A percentile compares a stretch with the other conserved stretches of the same genome.
phyloP scores from a whole-genome alignment of 2,113 vertebrate genomes.

The Paratilapia polleni region DNA sequence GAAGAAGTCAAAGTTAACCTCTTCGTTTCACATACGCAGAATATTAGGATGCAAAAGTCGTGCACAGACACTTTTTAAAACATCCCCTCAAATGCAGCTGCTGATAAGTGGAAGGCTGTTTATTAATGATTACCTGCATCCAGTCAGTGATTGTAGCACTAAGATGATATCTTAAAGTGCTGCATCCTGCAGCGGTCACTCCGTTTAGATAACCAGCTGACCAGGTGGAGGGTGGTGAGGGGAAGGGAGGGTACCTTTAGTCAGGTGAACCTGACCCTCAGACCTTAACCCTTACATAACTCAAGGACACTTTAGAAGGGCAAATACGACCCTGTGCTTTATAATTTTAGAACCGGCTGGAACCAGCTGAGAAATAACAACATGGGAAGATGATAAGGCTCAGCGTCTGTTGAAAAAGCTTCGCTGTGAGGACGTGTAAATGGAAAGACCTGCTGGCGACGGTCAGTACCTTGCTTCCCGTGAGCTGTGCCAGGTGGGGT shows the following conservation, averaged over 20 bases:
- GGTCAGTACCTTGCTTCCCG: conserved; percentile 85
- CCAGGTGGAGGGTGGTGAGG: neutral
- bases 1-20: too few species aligned
- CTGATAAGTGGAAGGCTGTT: neutral
- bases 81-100: neutral
- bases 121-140: neutral
- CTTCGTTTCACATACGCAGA: too few species aligned
- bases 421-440: neutral
- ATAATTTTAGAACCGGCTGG: neutral
- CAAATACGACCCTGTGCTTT: conserved; percentile 17
- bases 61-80: neutral
- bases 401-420: conserved; percentile 19
- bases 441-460: neutral
- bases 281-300: conserved; percentile 37
- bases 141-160: neutral
- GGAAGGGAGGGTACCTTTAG: neutral
- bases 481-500: conserved; percentile 97
- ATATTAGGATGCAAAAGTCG: too few species aligned
- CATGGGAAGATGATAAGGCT: conserved; percentile 63
- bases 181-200: neutral
- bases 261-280: conserved; percentile 26
- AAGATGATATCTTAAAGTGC: neutral
- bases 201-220: neutral
- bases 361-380: conserved; percentile 40
- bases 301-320: conserved; percentile 38